These are phyloP conservation scores for Ochotona princeps DNA, from an alignment of 2,113 vertebrate genomes.

Conservation along the genomic window DNA sequence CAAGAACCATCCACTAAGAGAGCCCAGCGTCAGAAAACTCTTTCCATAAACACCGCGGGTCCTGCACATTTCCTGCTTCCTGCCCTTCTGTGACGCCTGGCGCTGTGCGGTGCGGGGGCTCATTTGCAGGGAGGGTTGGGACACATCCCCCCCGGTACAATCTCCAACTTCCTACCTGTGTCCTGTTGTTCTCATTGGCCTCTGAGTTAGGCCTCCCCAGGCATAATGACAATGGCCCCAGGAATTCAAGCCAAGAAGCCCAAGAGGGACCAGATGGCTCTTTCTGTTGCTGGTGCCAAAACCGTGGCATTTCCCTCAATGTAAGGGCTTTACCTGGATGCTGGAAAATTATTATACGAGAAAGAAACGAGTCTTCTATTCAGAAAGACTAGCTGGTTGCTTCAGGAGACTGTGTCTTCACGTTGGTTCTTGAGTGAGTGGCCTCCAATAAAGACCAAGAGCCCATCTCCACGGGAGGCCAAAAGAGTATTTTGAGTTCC, in stretches of 20 bases:
- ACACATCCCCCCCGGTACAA: not conserved
- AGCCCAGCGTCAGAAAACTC: not conserved
- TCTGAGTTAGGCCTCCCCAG: not conserved
- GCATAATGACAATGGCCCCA: not conserved
- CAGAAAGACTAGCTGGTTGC: not conserved
- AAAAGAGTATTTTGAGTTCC: not conserved
- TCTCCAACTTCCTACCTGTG: not conserved
- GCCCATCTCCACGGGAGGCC: not conserved
- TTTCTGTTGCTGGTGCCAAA: slow-evolving; percentile 21
- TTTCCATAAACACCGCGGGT: slow-evolving; percentile 6
- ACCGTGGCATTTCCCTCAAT: not conserved
- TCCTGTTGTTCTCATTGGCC: not conserved
- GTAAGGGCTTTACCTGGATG: slow-evolving; percentile 34
- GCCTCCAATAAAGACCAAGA: not conserved
- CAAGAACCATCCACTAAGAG: not conserved
- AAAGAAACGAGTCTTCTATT: slow-evolving; percentile 30
- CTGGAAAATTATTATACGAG: slow-evolving; percentile 50
- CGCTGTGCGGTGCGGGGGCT: not conserved
- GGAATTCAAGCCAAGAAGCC: slow-evolving; percentile 23
- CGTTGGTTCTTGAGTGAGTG: not conserved
- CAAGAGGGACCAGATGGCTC: slow-evolving; percentile 50
- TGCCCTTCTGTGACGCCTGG: not conserved
- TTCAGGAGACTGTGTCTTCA: not conserved
- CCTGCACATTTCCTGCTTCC: not conserved
- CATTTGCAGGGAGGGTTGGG: not conserved